Base-by-base conservation (phyloP, 2,888 invertebrate species). In the Malachius bipustulatus region DNA sequence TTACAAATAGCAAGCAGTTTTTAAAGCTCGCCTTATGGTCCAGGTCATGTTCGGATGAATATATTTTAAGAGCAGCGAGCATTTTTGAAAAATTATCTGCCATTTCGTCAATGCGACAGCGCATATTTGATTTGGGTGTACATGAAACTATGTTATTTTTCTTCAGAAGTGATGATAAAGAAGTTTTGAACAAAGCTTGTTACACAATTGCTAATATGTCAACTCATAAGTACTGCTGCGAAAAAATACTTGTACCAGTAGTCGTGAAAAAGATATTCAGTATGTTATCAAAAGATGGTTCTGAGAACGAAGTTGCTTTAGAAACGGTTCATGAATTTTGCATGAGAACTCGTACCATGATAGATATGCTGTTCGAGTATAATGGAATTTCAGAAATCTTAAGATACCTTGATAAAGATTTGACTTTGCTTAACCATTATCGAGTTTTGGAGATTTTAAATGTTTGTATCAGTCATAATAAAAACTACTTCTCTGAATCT, bases 151-250 rank as follows among this genome's bases (percentile, higher is more conserved):
- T 56, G 24, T 38, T 55, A 30, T 48, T 41, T 26, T 50, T 52
- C 12, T 44, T 54, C 13, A 38, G 52, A 34, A 51, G 46, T 32
- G 41, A 37, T 2, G 44, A 55, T 14, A 52, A 50, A 27, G 13
- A 36, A 16, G 43, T 53, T n/a, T 35, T 56, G 8, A 51, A 52
- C 10, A 43, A 40, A 33, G 47, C 52, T 2, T 57, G 54, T 31
- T 41, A 46, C 34, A 49, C 55, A 1, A 49, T 57, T 10, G 45
- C 48, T 1, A 55, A 55, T 32, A 48, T 58, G 49, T 46, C 49
- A 3, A 42, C 44, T 10, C 55, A 58, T 30, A 51, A 47, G 28
- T 56, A 54, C 36, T 56, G 55, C 36, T 56, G 56, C 31, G 50
- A 53, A 26, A 47, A 47, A 33, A 54, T 57, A 50, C 33, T 55